Percentiles rank a stretch among this genome's conserved stretches.
Evolutionary conservation across 2,113 vertebrate genomes (phyloP).

Genomic region (Mola mola): DNA sequence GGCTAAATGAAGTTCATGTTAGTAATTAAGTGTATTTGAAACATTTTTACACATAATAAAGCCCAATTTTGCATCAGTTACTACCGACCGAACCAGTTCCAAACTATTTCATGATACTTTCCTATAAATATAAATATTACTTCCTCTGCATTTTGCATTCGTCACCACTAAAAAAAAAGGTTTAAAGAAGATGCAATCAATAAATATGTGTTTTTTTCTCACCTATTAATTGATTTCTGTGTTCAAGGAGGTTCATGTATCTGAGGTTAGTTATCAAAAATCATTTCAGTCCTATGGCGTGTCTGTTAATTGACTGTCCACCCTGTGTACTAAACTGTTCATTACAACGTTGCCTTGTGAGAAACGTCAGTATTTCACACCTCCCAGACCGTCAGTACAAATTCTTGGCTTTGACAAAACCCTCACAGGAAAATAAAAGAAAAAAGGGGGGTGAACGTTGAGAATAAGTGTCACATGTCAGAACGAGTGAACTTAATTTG

Average conservation of each 20-base stretch:
- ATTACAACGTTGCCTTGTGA: slow-evolving; percentile 31
- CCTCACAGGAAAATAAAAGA: slow-evolving; percentile 23
- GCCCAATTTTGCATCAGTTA: too few relatives aligned
- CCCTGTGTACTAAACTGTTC: not conserved
- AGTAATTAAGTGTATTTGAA: slow-evolving; percentile 12
- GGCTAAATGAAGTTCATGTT: not conserved
- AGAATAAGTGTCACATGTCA: slow-evolving; percentile 74
- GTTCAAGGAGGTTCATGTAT: too few relatives aligned
- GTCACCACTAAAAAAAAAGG: slow-evolving; percentile 9
- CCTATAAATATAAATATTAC: slow-evolving; percentile 4
- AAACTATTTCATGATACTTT: too few relatives aligned
- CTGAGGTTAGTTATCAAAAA: too few relatives aligned
- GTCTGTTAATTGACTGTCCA: slow-evolving; percentile 4
- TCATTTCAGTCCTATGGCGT: slow-evolving; percentile 7
- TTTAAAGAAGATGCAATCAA: slow-evolving; percentile 27
- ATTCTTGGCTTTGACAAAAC: slow-evolving; percentile 35
- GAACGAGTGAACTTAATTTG: slow-evolving; percentile 66
- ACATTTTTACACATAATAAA: slow-evolving; percentile 7
- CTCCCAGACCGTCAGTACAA: slow-evolving; percentile 24
- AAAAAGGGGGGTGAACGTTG: slow-evolving; percentile 41
- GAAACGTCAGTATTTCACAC: slow-evolving; percentile 35
- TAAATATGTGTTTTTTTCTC: not conserved
- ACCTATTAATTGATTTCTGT: not conserved
- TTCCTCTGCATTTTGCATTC: slow-evolving; percentile 7
- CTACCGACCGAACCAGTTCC: too few relatives aligned